These are phyloP conservation scores for Siderastrea siderea DNA, from an alignment of 92 coral and sea anemone species.

Conservation along the genomic window DNA sequence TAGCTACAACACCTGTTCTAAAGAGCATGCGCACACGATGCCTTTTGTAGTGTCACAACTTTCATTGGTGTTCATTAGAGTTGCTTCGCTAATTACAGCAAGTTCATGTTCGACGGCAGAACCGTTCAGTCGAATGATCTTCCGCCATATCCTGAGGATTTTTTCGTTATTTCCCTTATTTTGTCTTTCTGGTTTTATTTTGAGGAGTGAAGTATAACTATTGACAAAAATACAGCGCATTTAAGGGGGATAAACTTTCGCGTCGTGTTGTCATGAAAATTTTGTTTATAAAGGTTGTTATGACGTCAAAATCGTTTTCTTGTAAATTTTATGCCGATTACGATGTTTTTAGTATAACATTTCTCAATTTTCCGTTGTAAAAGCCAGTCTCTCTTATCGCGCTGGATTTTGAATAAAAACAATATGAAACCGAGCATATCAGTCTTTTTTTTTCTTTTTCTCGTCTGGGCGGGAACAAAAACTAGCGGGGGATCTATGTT, in stretches of 20 bases:
- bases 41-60: constrained; percentile 15
- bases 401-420: constrained; percentile 11
- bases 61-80: constrained; percentile 45
- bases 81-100: constrained; percentile 51
- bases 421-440: background rate
- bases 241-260: constrained; percentile 8
- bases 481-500: constrained; percentile 1
- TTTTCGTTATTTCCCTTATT: background rate
- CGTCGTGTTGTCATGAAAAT: constrained; percentile 18
- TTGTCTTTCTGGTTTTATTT: background rate
- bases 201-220: background rate
- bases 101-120: background rate
- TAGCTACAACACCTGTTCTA: constrained; percentile 81
- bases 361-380: background rate
- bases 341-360: background rate
- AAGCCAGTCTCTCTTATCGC: background rate
- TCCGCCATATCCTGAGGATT: background rate
- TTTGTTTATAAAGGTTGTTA: background rate
- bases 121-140: background rate
- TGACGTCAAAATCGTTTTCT: constrained; percentile 40
- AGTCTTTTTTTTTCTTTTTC: no score
- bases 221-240: background rate
- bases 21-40: constrained; percentile 67
- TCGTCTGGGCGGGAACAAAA: no score
- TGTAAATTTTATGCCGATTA: constrained; percentile 11